Base-by-base conservation (phyloP, 2,888 invertebrate genomes). In the Drosophila greeni region DNA sequence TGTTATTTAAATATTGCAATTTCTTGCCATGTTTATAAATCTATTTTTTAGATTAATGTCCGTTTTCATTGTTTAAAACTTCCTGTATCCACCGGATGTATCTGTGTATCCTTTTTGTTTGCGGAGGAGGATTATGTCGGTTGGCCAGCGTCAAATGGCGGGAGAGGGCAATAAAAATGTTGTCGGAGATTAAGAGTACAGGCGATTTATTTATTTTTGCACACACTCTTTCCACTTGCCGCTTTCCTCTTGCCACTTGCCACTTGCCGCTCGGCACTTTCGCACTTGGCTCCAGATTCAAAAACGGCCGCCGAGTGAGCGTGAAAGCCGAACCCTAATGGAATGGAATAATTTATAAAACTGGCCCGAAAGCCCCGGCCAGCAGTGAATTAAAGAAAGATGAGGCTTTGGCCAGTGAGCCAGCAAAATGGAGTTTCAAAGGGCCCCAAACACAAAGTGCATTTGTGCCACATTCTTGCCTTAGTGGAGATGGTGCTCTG, bases 151-250 rank as follows among this genome's bases (percentile, higher is more conserved):
- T 48, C 66, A 48, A 55, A 42, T 39, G 43, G 29, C 59, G 60
- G 62, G 45, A 18, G 29, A 47, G 57, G 69, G 67, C 74, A 54
- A 74, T 75, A 67, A 48, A 67, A 75, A 60, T 70, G 66, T 54
- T 74, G 74, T 52, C 66, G 60, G 39, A 66, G 71, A 71, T 76
- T 76, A 75, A 51, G 39, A 64, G 58, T 57, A 42, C 64, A 74
- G 56, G 57, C 73, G 73, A 65, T 73, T 82, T 79, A 82, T 79
- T 66, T 74, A 72, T 56, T 70, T 70, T 70, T 52, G 51, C 69
- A 61, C 68, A 76, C 67, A 51, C 59, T 33, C 40, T 49, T 40
- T 29, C 23, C 53, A 20, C 49, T 6, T 4, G 9, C 34, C 23
- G 11, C 16, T 9, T 9, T 9, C 6, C 43, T 48, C 45, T 52